phyloP scores from a whole-genome alignment of 2,113 vertebrate species.

The Gallinago undulata region DNA sequence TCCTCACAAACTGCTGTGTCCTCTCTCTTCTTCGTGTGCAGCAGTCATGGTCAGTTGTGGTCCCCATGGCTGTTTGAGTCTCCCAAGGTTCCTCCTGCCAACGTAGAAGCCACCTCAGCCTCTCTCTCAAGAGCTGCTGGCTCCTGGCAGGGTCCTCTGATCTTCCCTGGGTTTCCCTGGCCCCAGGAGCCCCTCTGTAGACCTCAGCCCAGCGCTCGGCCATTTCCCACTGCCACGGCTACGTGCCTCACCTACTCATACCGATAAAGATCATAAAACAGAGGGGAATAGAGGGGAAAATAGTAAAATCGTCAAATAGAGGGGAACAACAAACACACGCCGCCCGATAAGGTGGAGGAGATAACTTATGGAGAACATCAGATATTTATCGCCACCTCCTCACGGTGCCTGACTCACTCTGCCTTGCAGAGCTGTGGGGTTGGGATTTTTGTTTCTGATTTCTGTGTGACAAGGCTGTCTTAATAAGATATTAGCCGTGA shows the following conservation, averaged over 20 bases:
- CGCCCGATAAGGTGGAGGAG: neutral
- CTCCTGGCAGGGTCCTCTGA: neutral
- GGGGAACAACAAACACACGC: neutral
- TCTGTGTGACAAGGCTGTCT: neutral
- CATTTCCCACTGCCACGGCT: neutral
- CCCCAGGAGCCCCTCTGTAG: neutral
- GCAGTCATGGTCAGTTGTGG: rapidly evolving
- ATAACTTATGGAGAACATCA: neutral
- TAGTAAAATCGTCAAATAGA: neutral
- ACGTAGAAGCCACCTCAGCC: neutral
- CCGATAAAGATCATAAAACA: neutral
- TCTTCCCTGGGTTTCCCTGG: neutral
- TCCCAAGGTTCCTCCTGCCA: neutral
- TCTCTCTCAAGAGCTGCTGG: neutral
- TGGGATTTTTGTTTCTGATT: neutral
- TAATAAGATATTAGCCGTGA: neutral
- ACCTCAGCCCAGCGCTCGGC: neutral
- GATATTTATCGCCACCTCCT: neutral
- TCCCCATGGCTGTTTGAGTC: neutral
- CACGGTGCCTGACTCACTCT: neutral
- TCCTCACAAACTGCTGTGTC: rapidly evolving
- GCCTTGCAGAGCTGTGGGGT: neutral
- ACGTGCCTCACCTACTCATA: neutral
- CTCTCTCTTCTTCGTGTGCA: neutral
- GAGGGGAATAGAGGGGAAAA: neutral